Base-by-base conservation (phyloP, 2,113 vertebrate species). In the Microcebus tavaratra region DNA sequence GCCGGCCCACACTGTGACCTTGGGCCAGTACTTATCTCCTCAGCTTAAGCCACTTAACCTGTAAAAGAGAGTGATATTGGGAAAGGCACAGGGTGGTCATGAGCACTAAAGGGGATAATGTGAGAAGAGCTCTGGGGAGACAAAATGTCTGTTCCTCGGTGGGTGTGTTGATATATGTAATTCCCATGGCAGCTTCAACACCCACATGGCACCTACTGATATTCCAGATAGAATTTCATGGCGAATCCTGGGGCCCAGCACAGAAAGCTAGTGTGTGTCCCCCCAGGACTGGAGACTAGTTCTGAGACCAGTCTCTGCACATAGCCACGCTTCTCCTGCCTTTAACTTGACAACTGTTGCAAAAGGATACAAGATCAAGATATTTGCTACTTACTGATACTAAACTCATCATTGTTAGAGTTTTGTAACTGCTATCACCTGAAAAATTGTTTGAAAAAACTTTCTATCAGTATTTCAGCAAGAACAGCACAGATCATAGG, bases 121-220 rank as follows among this genome's bases (percentile, higher is more conserved):
- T 36, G 7, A 20, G 57, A 88, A 67, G 45, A 73, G 18, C 31
- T 88, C 39, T 67, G 20, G 36, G 55, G 55, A 80, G 73, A 42
- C 45, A 72, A 14, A 12, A 15, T 34, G 15, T 31, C 42, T 82
- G 25, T 36, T 23, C 20, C 25, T 42, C 25, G 9, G 8, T 36
- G 21, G 7, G 3, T 67, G 34, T 76, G 29, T 25, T 6, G 3
- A 29, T 73, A 3, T 14, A 45, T 25, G 29, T 21, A 45, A 17
- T 87, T 82, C 7, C 36, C 13, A 10, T 25, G 9, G 3, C 27
- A 21, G 7, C 70, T 65, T 79, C 48, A 25, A 31, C 1, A n/a
- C 27, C 39, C 48, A 0, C 8, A 13, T 15, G 7, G 7, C 1
- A 2, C 14, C 1, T 14, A 1, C 29, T 31, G 10, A 10, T 59